Evolutionary conservation across 2,888 invertebrate species (phyloP).

Genomic region (Heteromurus nitidus): DNA sequence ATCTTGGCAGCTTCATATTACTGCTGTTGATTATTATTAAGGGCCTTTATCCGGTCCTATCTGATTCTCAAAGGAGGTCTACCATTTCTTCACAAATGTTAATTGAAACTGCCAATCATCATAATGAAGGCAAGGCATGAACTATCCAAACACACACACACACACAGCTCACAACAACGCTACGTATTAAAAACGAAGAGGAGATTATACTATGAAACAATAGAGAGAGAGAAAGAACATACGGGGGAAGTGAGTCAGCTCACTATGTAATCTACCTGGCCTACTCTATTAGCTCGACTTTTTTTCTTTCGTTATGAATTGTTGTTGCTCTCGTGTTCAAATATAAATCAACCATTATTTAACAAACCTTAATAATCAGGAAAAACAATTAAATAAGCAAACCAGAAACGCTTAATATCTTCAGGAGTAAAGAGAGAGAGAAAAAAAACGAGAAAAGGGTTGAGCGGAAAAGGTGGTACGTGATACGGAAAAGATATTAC

Average conservation of each 20-base stretch:
- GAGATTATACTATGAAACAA: constrained; percentile 37
- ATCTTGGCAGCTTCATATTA: constrained; percentile 39
- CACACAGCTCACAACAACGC: constrained; percentile 20
- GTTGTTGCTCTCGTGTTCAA: constrained; percentile 59
- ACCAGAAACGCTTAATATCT: constrained; percentile 58
- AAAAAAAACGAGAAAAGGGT: constrained; percentile 49
- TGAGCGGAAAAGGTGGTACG: constrained; percentile 64
- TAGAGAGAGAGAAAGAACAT: constrained; percentile 2
- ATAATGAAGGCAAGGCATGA: constrained; percentile 79
- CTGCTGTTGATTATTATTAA: constrained; percentile 54
- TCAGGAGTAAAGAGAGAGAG: neutral
- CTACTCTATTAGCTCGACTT: constrained; percentile 12
- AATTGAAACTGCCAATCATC: constrained; percentile 89
- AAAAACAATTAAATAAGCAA: constrained; percentile 65
- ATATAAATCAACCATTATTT: constrained; percentile 64
- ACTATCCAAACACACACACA: constrained; percentile 75
- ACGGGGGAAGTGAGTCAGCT: constrained; percentile 29
- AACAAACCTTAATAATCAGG: constrained; percentile 61
- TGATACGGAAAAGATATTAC: constrained; percentile 62
- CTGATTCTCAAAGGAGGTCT: constrained; percentile 71
- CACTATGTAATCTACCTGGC: constrained; percentile 3
- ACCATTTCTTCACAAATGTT: constrained; percentile 76
- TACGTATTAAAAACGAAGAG: constrained; percentile 17
- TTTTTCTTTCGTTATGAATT: constrained; percentile 20
- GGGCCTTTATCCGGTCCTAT: constrained; percentile 62